Evolutionary conservation across 2,113 vertebrate species (phyloP).

Genomic region (Choloepus hoffmanni): DNA sequence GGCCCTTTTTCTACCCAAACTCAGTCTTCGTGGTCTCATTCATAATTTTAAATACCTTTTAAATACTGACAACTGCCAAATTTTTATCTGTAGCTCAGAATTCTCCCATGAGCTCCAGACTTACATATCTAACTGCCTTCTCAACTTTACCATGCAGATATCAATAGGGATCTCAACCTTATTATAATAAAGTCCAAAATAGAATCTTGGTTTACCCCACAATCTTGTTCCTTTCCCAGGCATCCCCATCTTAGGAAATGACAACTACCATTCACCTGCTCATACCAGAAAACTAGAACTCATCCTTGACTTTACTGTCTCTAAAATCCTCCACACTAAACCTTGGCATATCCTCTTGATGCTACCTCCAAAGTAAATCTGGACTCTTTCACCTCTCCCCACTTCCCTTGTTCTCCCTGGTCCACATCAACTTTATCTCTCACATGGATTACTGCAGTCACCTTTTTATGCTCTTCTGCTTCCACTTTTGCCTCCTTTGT

Average conservation of each 20-base stretch:
- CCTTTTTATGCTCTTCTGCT: neutral
- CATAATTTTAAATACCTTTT: neutral
- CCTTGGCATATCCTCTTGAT: neutral
- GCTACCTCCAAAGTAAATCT: neutral
- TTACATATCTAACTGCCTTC: neutral
- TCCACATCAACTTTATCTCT: neutral
- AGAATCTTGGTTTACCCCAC: neutral
- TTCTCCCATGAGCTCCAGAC: neutral
- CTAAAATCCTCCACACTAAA: neutral
- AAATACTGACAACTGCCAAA: neutral
- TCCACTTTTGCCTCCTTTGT: neutral
- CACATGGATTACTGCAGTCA: neutral
- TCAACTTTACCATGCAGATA: neutral
- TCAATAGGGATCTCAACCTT: conserved; percentile 19
- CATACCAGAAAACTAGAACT: neutral
- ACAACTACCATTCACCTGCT: neutral
- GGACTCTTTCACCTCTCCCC: neutral
- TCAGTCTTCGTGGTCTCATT: neutral
- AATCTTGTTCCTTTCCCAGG: neutral
- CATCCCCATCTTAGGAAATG: neutral
- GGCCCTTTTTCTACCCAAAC: neutral
- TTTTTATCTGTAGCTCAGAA: neutral
- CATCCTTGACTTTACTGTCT: neutral
- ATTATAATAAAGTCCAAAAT: neutral
- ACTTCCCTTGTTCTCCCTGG: neutral